These are phyloP conservation scores for Aphaenogaster rudis DNA, from an alignment of 1,140 invertebrate species.

Conservation along the genomic window DNA sequence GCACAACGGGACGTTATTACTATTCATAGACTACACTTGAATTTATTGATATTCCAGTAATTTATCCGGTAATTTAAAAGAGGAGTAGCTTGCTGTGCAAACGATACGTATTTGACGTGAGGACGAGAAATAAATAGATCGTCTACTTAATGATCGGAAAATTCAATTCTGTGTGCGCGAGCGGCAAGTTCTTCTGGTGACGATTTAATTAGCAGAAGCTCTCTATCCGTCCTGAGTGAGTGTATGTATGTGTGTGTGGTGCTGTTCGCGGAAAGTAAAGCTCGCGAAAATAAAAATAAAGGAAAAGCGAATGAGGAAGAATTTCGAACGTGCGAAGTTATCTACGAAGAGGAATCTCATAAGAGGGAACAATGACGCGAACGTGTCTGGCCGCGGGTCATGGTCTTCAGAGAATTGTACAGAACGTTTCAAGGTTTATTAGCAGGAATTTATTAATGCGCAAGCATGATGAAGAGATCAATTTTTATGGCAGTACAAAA, in stretches of 20 bases:
- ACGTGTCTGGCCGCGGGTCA: constrained; percentile 17
- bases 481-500: too few species aligned
- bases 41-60: background rate
- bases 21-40: background rate
- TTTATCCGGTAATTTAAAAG: background rate
- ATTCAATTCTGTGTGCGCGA: constrained; percentile 12
- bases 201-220: constrained; percentile 25
- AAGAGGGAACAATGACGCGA: constrained; percentile 24
- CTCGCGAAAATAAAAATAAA: background rate
- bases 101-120: background rate
- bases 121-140: background rate
- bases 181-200: constrained; percentile 15
- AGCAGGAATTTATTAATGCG: background rate
- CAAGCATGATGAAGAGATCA: too few species aligned
- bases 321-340: constrained; percentile 10
- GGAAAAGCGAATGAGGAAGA: background rate
- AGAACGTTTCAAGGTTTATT: background rate
- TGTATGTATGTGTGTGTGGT: too few species aligned
- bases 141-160: constrained; percentile 11
- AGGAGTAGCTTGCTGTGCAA: background rate
- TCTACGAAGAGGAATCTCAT: constrained; percentile 21
- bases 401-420: background rate
- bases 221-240: background rate
- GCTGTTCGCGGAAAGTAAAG: background rate
- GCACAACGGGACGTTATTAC: too few species aligned